Percentiles rank a stretch among this genome's conserved stretches.
phyloP scores from a whole-genome alignment of 1,140 invertebrate genomes.

The Tachypleus tridentatus region DNA sequence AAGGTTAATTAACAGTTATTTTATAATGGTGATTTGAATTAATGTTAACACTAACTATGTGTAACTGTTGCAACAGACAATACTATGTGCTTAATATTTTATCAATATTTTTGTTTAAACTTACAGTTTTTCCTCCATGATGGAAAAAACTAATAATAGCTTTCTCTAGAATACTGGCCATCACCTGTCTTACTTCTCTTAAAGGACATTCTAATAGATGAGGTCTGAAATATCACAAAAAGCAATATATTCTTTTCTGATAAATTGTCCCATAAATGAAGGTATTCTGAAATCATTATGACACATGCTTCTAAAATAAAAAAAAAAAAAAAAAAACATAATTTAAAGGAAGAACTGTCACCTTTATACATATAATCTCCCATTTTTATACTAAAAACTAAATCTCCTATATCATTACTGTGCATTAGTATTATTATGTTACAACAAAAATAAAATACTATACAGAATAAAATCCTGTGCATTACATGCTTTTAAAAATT shows the following conservation, averaged over 20 bases:
- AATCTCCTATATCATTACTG: too few relatives aligned
- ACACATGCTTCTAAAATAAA: too few relatives aligned
- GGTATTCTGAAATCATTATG: too few relatives aligned
- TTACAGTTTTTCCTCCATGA: conserved; percentile 25
- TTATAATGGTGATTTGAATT: neutral
- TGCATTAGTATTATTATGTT: too few relatives aligned
- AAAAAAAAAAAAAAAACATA: too few relatives aligned
- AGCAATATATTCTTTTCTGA: too few relatives aligned
- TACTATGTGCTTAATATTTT: neutral
- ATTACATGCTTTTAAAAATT: too few relatives aligned
- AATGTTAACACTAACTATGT: neutral
- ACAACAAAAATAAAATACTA: too few relatives aligned
- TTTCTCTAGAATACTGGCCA: conserved; percentile 31
- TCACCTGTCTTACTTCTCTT: conserved; percentile 34
- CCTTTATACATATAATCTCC: neutral
- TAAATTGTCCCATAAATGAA: too few relatives aligned
- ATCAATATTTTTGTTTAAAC: neutral
- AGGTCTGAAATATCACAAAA: conserved; percentile 27
- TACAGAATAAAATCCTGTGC: too few relatives aligned
- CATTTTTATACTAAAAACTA: conserved; percentile 8
- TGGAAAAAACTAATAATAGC: conserved; percentile 28
- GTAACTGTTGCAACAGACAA: neutral
- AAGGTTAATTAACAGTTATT: neutral
- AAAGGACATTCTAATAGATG: conserved; percentile 38
- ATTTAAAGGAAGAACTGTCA: too few relatives aligned